These are phyloP conservation scores for Dicranocentrus wangi DNA, from an alignment of 2,888 invertebrate species.

Conservation along the genomic window DNA sequence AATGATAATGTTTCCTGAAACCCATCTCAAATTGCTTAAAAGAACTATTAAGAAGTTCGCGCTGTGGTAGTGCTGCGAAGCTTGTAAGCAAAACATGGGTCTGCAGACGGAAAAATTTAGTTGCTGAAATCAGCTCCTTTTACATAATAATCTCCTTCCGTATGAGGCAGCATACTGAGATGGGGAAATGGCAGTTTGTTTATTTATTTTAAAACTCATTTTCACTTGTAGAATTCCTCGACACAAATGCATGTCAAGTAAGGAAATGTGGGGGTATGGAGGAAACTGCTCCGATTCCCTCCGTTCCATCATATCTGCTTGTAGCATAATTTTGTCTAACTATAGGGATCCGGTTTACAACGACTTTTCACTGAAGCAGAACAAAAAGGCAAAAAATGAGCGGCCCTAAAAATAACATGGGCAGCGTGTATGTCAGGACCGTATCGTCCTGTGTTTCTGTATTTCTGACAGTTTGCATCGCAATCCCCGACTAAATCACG, in stretches of 20 bases:
- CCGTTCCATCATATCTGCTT: too few relatives aligned
- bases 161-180: conserved; percentile 14
- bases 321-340: too few relatives aligned
- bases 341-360: too few relatives aligned
- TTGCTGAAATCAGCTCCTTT: conserved; percentile 20
- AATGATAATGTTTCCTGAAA: background rate
- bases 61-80: conserved; percentile 3
- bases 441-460: too few relatives aligned
- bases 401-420: too few relatives aligned
- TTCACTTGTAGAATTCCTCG: conserved; percentile 19
- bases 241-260: conserved; percentile 6
- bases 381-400: conserved; percentile 14
- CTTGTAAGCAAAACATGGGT: conserved; percentile 17
- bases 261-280: conserved; percentile 8
- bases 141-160: conserved; percentile 25
- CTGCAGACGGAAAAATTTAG: conserved; percentile 10
- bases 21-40: conserved; percentile 4
- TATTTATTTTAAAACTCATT: conserved; percentile 52
- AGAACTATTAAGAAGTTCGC: background rate
- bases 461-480: too few relatives aligned
- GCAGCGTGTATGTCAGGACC: too few relatives aligned
- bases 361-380: conserved; percentile 43
- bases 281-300: background rate
- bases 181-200: conserved; percentile 33
- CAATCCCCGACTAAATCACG: too few relatives aligned